Evolutionary conservation across 2,113 vertebrate species (phyloP), one percentile per base, ranked within the genome.

Genomic region (Fregata magnificens): DNA sequence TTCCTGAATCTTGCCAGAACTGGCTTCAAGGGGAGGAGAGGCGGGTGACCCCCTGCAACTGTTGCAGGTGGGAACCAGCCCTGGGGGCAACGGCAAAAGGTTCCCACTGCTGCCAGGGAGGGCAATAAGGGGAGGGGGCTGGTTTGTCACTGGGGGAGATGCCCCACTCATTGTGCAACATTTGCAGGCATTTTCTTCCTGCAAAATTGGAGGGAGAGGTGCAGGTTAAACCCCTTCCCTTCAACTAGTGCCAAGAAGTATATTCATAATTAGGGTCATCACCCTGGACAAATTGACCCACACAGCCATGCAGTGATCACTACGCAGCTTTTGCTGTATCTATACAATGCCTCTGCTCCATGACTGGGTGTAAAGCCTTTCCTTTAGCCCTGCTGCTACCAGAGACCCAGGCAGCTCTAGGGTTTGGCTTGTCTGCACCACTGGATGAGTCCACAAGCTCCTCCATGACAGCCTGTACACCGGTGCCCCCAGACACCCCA

Each of bases 221-320:
- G 3, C 55, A 79, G n/a, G 28, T 78, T 76, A 56, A 69, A n/a
- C 17, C 38, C 55, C 18, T 18, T 74, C 72, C 25, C 79, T 87
- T 22, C 29, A 63, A 59, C 42, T 45, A 58, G 22, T 78, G 85
- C 58, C 61, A 53, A 83, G 58, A 69, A 67, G 6, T 14, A 4
- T 72, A 10, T 36, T 72, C 32, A 6, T 25, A 38, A 42, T 13
- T 38, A 42, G 73, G 67, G 59, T 45, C 61, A 50, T 11, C 24
- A 19, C 0, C 2, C 81, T n/a, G 70, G 58, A 34, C 34, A 28
- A 76, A 76, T 0, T 0, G 5, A 25, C 59, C 47, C 0, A 1
- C 42, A 16, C n/a, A 16, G 65, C 58, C 49, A n/a, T 3, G 6
- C 63, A 31, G 49, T 4, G 52, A 91, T n/a, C 49, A 9, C 34